Base-by-base conservation (phyloP, 2,888 invertebrate genomes). In the Dynastes hyllus region DNA sequence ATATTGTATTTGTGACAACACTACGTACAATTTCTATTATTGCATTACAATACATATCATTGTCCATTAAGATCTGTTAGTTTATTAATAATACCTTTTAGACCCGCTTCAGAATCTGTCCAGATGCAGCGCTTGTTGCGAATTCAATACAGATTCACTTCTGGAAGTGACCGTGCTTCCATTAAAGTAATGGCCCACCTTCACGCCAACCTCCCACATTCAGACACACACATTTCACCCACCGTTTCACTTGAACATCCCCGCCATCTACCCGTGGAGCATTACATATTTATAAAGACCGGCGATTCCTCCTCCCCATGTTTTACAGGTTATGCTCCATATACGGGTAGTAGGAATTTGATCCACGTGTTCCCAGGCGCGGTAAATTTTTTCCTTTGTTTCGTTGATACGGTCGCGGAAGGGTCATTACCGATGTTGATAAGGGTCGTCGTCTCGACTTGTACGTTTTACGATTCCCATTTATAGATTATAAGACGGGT, bases 381-480 rank as follows among this genome's bases (percentile, higher is more conserved):
- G 53, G 53, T 53, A 16, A 16, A 53, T 53, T 53, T 53, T 53
- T 45, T 45, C 16, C 16, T 53, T 53, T 53, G n/a, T 53, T 53
- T 53, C n/a, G 53, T n/a, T 53, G 53, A 53, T 53, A 16, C 53
- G n/a, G n/a, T 16, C 53, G 53, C 13, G 16, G 53, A 53, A 53
- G 53, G 53, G 53, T 53, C 53, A 53, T 53, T 53, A 53, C 53
- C 16, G 53, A 53, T 53, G 53, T 53, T 53, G 53, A 53, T 53
- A 53, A 53, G 53, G 53, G 53, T 53, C 16, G 53, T 53, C 53
- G 53, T 53, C 53, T 53, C n/a, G 11, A 53, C n/a, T 53, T 53
- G 53, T 53, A n/a, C 53, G 53, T 53, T 53, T 53, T 53, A 53
- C 53, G 53, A 53, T 53, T 53, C 13, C 16, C 53, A 16, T 53